phyloP scores from a whole-genome alignment of 2,797 vertebrate species.

The Sebastiscus albofasciatus region DNA sequence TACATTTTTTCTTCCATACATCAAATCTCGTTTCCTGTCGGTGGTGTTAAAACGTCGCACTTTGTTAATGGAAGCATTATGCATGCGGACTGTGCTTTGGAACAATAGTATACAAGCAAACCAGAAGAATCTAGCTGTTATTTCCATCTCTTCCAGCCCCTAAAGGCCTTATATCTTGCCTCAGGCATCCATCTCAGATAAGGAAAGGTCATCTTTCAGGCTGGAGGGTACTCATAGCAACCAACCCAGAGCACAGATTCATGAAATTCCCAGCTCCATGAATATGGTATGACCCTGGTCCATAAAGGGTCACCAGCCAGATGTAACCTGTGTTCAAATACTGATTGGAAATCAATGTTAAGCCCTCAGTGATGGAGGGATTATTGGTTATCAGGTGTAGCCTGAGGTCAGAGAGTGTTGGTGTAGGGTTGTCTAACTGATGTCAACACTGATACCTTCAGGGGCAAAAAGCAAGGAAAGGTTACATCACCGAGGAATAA shows the following conservation, averaged over 20 bases:
- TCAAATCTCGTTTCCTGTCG: background rate
- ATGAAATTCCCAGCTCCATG: constrained; percentile 20
- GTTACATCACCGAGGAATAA: constrained; percentile 3
- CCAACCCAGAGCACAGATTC: constrained; percentile 20
- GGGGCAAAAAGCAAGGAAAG: constrained; percentile 15
- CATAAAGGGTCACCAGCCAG: constrained; percentile 12
- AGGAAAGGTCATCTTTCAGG: constrained; percentile 22
- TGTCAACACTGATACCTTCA: constrained; percentile 11
- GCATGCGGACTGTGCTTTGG: background rate
- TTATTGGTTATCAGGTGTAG: constrained; percentile 31
- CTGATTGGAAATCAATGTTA: constrained; percentile 34
- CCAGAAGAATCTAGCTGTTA: background rate
- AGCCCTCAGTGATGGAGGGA: constrained; percentile 11
- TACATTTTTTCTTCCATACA: background rate
- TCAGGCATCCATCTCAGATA: constrained; percentile 2
- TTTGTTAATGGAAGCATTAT: background rate
- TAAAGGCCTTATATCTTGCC: background rate
- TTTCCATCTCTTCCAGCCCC: background rate
- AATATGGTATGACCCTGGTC: background rate
- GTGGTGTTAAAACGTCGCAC: background rate
- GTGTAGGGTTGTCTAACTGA: constrained; percentile 1
- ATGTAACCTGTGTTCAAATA: constrained; percentile 21
- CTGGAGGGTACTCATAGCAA: constrained; percentile 7
- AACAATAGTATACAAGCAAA: background rate
- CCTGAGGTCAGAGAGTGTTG: background rate